A percentile compares a stretch with the other conserved stretches of the same genome.
phyloP scores from a whole-genome alignment of 1,140 invertebrate species.

The Calliphora vicina region DNA sequence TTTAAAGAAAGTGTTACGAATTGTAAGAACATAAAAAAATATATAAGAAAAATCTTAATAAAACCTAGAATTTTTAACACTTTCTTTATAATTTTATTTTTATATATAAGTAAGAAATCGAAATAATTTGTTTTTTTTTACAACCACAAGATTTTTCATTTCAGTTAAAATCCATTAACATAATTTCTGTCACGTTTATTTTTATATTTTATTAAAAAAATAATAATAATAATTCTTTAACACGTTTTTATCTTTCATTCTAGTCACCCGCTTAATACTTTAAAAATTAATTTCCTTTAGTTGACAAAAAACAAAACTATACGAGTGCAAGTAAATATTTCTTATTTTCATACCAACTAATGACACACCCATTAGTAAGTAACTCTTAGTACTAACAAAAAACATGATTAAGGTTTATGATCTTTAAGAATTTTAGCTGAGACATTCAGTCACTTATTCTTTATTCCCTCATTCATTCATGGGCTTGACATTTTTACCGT shows the following conservation, averaged over 20 bases:
- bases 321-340: neutral
- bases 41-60: no score
- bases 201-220: neutral
- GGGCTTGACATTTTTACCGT: neutral
- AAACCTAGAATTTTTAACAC: neutral
- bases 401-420: neutral
- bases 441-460: no score
- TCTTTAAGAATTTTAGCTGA: neutral
- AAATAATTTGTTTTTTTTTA: no score
- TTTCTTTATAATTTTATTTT: no score
- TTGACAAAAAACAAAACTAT: no score
- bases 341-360: neutral
- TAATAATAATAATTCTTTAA: neutral
- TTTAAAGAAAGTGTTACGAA: no score
- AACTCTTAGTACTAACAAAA: neutral
- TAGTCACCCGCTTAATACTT: neutral
- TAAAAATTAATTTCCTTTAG: neutral
- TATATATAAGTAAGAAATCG: no score
- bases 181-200: conserved; percentile 10
- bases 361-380: conserved; percentile 21
- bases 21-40: no score
- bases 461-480: neutral
- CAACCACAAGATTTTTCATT: no score
- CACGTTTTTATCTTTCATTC: neutral
- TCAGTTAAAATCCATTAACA: neutral